These are phyloP conservation scores for Megaustenia siamemsis DNA, from an alignment of 2,888 invertebrate species.

Conservation along the genomic window DNA sequence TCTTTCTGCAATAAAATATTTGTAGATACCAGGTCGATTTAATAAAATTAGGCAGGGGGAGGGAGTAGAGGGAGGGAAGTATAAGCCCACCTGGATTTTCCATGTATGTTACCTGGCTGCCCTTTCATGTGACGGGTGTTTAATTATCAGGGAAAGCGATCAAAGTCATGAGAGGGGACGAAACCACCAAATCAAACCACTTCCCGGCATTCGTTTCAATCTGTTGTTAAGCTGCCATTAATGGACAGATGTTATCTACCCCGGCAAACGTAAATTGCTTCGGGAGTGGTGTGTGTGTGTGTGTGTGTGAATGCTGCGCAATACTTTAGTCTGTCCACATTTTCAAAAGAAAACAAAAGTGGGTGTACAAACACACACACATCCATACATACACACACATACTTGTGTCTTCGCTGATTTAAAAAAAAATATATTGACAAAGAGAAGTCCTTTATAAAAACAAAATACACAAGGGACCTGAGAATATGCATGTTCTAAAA, in stretches of 20 bases:
- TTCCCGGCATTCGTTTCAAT: neutral
- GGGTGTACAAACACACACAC: too few relatives aligned
- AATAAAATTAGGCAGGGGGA: too few relatives aligned
- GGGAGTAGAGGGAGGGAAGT: too few relatives aligned
- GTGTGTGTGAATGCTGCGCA: neutral
- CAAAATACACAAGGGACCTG: too few relatives aligned
- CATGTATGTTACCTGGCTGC: neutral
- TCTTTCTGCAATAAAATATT: too few relatives aligned
- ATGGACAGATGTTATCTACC: conserved; percentile 42
- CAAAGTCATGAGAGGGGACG: neutral
- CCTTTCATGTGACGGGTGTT: conserved; percentile 23
- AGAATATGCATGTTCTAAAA: too few relatives aligned
- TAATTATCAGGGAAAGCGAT: conserved; percentile 23
- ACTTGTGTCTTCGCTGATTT: neutral
- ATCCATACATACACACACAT: too few relatives aligned
- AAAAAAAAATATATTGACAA: neutral
- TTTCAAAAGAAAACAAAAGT: neutral
- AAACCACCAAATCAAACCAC: neutral
- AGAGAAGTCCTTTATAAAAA: neutral
- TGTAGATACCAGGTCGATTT: too few relatives aligned
- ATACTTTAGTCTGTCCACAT: neutral
- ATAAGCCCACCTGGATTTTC: too few relatives aligned
- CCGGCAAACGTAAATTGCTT: conserved; percentile 23
- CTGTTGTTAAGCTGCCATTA: conserved; percentile 28
- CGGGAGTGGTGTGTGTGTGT: too few relatives aligned